Evolutionary conservation across 2,797 vertebrate species (phyloP).

Genomic region (Diceros bicornis): DNA sequence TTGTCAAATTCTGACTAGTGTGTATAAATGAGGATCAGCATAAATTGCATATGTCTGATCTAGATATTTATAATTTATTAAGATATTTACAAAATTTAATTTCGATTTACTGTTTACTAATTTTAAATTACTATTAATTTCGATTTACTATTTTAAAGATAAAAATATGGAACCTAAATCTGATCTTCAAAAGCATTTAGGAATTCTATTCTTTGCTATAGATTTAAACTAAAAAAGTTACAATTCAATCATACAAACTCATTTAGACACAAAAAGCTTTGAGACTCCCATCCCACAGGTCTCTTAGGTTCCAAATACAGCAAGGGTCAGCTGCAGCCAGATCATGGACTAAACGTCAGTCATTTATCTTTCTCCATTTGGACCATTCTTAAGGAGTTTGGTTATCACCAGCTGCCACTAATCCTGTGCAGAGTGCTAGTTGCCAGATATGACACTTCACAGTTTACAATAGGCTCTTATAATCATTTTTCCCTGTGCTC

Average conservation of each 20-base stretch:
- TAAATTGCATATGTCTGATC: constrained; percentile 75
- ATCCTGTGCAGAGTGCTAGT: background rate
- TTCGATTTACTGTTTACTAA: constrained; percentile 44
- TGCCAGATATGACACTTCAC: background rate
- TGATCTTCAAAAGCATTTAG: background rate
- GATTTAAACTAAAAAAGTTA: background rate
- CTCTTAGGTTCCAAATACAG: background rate
- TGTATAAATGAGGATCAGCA: constrained; percentile 82
- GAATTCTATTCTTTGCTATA: background rate
- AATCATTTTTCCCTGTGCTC: background rate
- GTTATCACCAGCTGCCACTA: background rate
- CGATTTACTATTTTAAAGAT: constrained; percentile 16
- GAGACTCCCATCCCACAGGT: background rate
- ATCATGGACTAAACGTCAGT: background rate
- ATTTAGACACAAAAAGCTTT: background rate
- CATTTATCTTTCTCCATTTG: background rate
- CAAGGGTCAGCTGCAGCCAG: background rate
- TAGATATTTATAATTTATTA: constrained; percentile 76
- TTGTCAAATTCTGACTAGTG: constrained; percentile 82
- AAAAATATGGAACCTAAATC: background rate
- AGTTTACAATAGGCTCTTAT: background rate
- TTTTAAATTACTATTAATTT: background rate
- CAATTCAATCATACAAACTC: background rate
- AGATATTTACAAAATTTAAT: constrained; percentile 75
- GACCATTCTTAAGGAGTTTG: background rate